Evolutionary conservation across 2,888 invertebrate genomes (phyloP).

Genomic region (Nebria brevicollis): DNA sequence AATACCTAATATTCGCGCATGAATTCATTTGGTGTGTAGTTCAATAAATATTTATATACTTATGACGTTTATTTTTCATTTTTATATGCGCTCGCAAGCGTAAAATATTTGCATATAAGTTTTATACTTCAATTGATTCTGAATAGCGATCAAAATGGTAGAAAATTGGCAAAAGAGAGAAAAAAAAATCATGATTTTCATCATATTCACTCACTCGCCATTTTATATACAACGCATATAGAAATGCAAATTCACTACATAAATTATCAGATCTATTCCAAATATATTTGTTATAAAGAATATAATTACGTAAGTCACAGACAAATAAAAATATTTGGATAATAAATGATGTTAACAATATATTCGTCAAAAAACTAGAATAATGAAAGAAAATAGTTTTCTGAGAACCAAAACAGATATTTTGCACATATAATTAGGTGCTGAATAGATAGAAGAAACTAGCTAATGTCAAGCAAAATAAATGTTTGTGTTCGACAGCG

Average conservation of each 20-base stretch:
- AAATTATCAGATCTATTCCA: background rate
- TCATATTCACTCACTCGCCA: background rate
- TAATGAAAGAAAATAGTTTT: too few species aligned
- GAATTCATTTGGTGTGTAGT: background rate
- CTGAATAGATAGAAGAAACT: constrained; percentile 14
- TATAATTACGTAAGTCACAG: too few species aligned
- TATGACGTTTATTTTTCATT: constrained; percentile 7
- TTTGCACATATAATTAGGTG: too few species aligned
- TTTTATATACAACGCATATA: background rate
- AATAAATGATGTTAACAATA: too few species aligned
- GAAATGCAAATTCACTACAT: background rate
- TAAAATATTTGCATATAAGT: background rate
- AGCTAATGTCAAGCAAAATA: background rate
- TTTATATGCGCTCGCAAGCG: background rate
- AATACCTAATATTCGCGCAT: constrained; percentile 27
- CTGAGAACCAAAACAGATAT: too few species aligned
- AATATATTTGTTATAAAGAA: too few species aligned
- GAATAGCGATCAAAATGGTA: constrained; percentile 3
- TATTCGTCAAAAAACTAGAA: too few species aligned
- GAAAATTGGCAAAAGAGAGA: background rate
- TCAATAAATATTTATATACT: constrained; percentile 15
- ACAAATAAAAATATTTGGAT: too few species aligned
- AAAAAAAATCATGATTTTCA: background rate
- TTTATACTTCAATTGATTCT: constrained; percentile 11
- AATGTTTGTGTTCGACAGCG: constrained; percentile 10